Evolutionary conservation across 2,888 invertebrate species (phyloP).

Genomic region (Gryllus longicercus): DNA sequence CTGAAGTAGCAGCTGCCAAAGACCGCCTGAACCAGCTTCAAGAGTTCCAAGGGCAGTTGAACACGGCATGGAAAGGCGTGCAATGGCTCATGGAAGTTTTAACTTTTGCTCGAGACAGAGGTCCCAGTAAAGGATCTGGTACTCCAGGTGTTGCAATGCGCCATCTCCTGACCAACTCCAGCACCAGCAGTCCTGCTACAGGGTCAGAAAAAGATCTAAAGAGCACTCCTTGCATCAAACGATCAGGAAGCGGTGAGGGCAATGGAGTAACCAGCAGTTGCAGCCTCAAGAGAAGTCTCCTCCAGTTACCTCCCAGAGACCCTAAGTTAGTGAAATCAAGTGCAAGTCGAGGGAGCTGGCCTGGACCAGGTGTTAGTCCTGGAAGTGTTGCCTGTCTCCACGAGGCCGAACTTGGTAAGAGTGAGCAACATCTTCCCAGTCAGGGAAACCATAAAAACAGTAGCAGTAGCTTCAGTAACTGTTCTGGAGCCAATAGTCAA

Average conservation of each 20-base stretch:
- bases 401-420: constrained; percentile 72
- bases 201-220: constrained; percentile 51
- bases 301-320: constrained; percentile 69
- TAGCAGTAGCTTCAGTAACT: constrained; percentile 40
- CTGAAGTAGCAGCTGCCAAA: too few relatives aligned
- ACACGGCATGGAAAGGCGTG: constrained; percentile 87
- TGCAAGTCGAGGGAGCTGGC: constrained; percentile 81
- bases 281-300: constrained; percentile 54
- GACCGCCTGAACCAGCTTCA: constrained; percentile 74
- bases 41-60: constrained; percentile 80
- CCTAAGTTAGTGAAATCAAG: constrained; percentile 71
- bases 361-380: constrained; percentile 63
- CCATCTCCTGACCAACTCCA: constrained; percentile 43
- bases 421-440: constrained; percentile 59
- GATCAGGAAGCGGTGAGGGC: constrained; percentile 44
- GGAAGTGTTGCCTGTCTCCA: constrained; percentile 43
- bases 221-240: constrained; percentile 46
- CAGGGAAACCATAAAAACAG: constrained; percentile 40
- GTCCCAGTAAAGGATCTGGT: constrained; percentile 40
- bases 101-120: constrained; percentile 83
- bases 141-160: constrained; percentile 46
- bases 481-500: constrained; percentile 35
- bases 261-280: constrained; percentile 42
- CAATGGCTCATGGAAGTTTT: constrained; percentile 97
- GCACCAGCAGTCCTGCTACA: constrained; percentile 50